phyloP scores from a whole-genome alignment of 1,140 invertebrate species.

The Drosophila carrolli region DNA sequence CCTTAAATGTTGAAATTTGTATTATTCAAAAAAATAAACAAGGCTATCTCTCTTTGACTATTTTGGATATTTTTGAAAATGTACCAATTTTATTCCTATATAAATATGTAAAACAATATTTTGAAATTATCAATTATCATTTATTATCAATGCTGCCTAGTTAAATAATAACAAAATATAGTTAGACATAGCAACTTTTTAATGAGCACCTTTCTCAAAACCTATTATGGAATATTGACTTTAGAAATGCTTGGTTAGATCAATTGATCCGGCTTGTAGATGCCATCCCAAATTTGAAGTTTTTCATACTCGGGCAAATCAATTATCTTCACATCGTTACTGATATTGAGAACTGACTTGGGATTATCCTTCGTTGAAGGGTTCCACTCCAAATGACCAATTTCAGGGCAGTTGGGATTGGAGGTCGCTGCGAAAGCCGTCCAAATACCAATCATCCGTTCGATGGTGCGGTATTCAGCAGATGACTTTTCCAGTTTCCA shows the following conservation, averaged over 20 bases:
- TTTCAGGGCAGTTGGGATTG: constrained; percentile 70
- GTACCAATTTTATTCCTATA: too few relatives aligned
- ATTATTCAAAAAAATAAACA: too few relatives aligned
- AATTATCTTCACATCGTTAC: constrained; percentile 68
- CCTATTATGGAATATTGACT: too few relatives aligned
- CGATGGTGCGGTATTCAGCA: constrained; percentile 77
- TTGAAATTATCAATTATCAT: too few relatives aligned
- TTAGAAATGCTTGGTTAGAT: not conserved
- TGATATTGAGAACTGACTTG: constrained; percentile 81
- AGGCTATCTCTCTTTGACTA: too few relatives aligned
- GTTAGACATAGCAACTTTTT: too few relatives aligned
- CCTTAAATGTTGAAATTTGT: too few relatives aligned
- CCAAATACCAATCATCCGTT: constrained; percentile 82
- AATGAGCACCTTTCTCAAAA: too few relatives aligned
- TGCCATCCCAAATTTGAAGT: constrained; percentile 83
- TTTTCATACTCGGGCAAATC: constrained; percentile 84
- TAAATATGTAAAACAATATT: too few relatives aligned
- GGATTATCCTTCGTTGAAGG: constrained; percentile 61
- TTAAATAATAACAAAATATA: too few relatives aligned
- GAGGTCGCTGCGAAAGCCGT: constrained; percentile 83
- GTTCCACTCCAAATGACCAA: constrained; percentile 52
- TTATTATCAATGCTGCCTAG: too few relatives aligned
- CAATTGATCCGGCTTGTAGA: constrained; percentile 58
- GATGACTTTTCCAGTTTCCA: constrained; percentile 77
- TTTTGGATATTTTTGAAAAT: too few relatives aligned